Percentiles rank a stretch among this genome's conserved stretches.
phyloP scores from a whole-genome alignment of 2,113 vertebrate species.

The Ictalurus punctatus region DNA sequence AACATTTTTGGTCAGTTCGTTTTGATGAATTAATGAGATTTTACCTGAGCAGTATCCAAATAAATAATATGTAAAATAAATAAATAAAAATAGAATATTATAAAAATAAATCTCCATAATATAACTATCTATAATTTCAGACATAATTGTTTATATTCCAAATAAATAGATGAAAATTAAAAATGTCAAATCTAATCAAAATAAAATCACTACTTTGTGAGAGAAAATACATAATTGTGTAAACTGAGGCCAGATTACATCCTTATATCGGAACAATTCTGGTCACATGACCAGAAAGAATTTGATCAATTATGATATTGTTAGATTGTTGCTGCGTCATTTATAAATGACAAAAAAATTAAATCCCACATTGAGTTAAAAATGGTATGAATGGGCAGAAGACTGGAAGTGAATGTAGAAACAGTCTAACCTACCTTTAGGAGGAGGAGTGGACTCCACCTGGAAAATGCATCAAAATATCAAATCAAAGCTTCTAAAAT shows the following conservation, averaged over 20 bases:
- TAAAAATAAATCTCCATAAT: not conserved
- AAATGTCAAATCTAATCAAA: not conserved
- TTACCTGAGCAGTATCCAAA: not conserved
- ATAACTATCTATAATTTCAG: not conserved
- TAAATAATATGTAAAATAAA: not conserved
- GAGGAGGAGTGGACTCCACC: slow-evolving; percentile 16
- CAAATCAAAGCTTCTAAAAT: not conserved
- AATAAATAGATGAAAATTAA: not conserved
- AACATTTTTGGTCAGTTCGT: not conserved
- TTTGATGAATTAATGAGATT: not conserved
- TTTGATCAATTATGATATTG: not conserved
- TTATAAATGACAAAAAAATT: not conserved
- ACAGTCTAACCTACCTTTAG: slow-evolving; percentile 32
- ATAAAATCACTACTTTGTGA: not conserved
- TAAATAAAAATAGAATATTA: not conserved
- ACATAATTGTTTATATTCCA: not conserved
- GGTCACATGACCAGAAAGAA: not conserved
- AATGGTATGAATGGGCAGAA: not conserved
- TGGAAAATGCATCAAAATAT: slow-evolving; percentile 25
- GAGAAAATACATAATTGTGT: not conserved
- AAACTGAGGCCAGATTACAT: not conserved
- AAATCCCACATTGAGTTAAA: not conserved
- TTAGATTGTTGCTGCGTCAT: too few species aligned
- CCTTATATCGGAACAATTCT: not conserved
- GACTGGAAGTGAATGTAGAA: not conserved